Evolutionary conservation across 2,113 vertebrate species (phyloP).

Genomic region (Pteropus alecto): DNA sequence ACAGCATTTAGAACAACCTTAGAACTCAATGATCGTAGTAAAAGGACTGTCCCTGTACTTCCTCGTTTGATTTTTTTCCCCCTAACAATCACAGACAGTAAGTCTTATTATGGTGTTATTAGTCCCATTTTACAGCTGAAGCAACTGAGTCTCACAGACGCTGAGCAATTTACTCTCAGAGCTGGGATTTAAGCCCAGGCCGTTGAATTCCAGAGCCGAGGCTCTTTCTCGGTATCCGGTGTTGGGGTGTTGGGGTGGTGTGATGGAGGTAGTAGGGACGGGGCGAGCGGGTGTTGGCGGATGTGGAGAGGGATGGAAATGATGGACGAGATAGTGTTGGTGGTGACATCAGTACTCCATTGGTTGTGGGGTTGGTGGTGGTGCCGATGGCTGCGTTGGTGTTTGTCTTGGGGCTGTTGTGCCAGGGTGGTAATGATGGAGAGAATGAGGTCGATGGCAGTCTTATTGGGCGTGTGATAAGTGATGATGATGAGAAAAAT

Average conservation of each 20-base stretch:
- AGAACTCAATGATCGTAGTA: background rate
- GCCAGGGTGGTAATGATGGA: background rate
- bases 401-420: background rate
- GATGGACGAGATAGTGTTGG: background rate
- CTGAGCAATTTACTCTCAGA: background rate
- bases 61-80: background rate
- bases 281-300: no score
- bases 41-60: no score
- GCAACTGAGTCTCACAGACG: background rate
- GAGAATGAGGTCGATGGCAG: background rate
- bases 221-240: fast-evolving
- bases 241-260: background rate
- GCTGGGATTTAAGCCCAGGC: background rate
- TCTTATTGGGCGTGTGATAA: background rate
- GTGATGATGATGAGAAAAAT: background rate
- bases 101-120: no score
- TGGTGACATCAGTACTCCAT: fast-evolving
- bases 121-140: background rate
- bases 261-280: background rate
- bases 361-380: fast-evolving
- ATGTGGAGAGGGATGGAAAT: fast-evolving
- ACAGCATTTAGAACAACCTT: background rate
- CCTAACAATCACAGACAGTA: no score
- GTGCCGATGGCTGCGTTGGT: background rate
- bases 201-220: background rate